Base-by-base conservation (phyloP, 2,888 invertebrate species). In the Blera fallax region DNA sequence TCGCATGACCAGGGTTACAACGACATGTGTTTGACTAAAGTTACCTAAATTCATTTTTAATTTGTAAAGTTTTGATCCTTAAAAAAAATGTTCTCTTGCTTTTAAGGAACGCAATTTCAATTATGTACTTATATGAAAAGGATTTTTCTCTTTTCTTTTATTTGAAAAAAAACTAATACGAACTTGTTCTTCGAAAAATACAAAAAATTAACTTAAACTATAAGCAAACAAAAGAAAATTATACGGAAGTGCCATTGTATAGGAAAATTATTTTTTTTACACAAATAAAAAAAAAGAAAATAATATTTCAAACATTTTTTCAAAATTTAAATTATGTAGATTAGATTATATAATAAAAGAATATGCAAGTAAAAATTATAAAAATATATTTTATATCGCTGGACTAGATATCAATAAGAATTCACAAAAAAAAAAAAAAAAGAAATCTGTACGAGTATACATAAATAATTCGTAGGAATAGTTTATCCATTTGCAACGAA, bases 11-110 rank as follows among this genome's bases (percentile, higher is more conserved):
- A 89, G 91, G 1, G 87, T 92, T 0, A 92, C 92, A 70, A 92
- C 91, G 18, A 91, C 92, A 8, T 92, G 92, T 83, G 92, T 92
- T 87, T 92, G 90, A 91, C 89, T 88, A 87, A 87, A 85, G 58
- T 32, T 82, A 34, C 58, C 73, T 0, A 76, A 37, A 52, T 84
- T 64, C 34, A 34, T 64, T 58, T 56, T 76, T 10, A 8, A 58
- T 45, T 52, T 79, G 56, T 70, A 70, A 62, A 54, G 1, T 40
- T 18, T 34, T 32, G n/a, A n/a, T n/a, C n/a, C n/a, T n/a, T n/a
- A n/a, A n/a, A n/a, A n/a, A n/a, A n/a, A n/a, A n/a, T n/a, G n/a
- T n/a, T n/a, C n/a, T n/a, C n/a, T n/a, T n/a, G n/a, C n/a, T n/a
- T n/a, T n/a, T n/a, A 6, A 34, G n/a, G n/a, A 11, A 11, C 3